A percentile compares a stretch with the other conserved stretches of the same genome.
Evolutionary conservation across 2,888 invertebrate species (phyloP).

Genomic region (Cloeon dipterum): DNA sequence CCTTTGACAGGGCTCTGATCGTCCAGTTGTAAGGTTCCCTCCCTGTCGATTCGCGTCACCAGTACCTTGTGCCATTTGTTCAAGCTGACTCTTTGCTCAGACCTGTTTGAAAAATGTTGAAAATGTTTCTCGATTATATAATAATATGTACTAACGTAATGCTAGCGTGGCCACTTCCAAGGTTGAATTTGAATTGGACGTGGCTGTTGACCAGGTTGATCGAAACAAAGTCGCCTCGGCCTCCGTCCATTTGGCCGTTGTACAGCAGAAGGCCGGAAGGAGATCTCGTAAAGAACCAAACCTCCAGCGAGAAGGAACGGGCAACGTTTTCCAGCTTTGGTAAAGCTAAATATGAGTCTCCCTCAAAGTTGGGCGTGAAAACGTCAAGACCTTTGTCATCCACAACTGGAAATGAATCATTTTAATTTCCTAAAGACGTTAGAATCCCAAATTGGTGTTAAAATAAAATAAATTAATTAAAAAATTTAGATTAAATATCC

Average conservation of each 20-base stretch:
- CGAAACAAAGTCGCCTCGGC: conserved; percentile 62
- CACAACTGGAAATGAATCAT: no score
- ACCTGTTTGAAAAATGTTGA: no score
- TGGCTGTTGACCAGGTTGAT: conserved; percentile 57
- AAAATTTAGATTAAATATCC: no score
- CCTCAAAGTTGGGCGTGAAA: conserved; percentile 49
- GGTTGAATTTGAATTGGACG: conserved; percentile 70
- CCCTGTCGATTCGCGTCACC: conserved; percentile 45
- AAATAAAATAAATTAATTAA: no score
- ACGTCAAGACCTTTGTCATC: conserved; percentile 24
- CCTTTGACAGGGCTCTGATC: conserved; percentile 48
- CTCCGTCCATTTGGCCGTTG: conserved; percentile 41
- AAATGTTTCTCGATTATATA: not conserved
- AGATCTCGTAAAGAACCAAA: conserved; percentile 60
- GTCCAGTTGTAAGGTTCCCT: conserved; percentile 56
- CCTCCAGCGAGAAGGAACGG: conserved; percentile 51
- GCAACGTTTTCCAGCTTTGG: conserved; percentile 49
- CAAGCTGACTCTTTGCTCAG: conserved; percentile 29
- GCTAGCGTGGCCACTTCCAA: conserved; percentile 69
- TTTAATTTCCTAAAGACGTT: no score
- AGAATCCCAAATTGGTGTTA: no score
- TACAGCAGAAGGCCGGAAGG: conserved; percentile 61
- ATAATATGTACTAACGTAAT: conserved; percentile 30
- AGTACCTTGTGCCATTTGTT: conserved; percentile 63
- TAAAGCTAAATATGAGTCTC: conserved; percentile 49